Evolutionary conservation across 2,888 invertebrate genomes (phyloP), one percentile per base, ranked within the genome.

Genomic region (Chaitophorus viminalis): DNA sequence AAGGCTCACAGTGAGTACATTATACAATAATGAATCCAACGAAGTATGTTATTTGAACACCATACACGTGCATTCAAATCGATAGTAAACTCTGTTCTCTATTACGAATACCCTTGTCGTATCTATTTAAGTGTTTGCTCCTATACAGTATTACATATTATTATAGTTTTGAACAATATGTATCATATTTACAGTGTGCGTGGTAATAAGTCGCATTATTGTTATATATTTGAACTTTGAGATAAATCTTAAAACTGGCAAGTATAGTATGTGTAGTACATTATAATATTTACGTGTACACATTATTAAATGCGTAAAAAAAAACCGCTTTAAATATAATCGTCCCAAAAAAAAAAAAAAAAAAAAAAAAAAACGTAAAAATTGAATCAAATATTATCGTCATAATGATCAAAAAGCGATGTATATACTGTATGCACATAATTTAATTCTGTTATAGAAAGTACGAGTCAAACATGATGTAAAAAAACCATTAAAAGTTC

Each of bases 401-500:
- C 46, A 14, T 60, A 25, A 76, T 76, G 46, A 76, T 46, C 74
- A 18, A 25, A 52, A 39, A 25, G 46, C 25, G 75, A 75, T 39
- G 46, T 46, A 14, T 46, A 14, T 46, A 46, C 18, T 33, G 1
- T 75, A 11, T 39, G 46, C 4, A 46, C 4, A 46, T 76, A 52
- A 76, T 52, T 76, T 39, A 46, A 29, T n/a, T 18, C 25, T n/a
- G 39, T 76, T 81, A 46, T 70, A 82, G 68, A 46, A 81, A 70
- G 70, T 39, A 21, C 54, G 33, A 82, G 46, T 82, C 52, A 60
- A 74, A 75, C 21, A 83, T 54, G 75, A 83, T 36, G 74, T 68
- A 72, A 74, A 83, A 75, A 83, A 74, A n/a, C 82, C 74, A 74
- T 83, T 83, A 75, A 83, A 83, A 83, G 36, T 78, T 78, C 31